Base-by-base conservation (phyloP, 92 coral and sea anemone species). In the Porites cylindrica region DNA sequence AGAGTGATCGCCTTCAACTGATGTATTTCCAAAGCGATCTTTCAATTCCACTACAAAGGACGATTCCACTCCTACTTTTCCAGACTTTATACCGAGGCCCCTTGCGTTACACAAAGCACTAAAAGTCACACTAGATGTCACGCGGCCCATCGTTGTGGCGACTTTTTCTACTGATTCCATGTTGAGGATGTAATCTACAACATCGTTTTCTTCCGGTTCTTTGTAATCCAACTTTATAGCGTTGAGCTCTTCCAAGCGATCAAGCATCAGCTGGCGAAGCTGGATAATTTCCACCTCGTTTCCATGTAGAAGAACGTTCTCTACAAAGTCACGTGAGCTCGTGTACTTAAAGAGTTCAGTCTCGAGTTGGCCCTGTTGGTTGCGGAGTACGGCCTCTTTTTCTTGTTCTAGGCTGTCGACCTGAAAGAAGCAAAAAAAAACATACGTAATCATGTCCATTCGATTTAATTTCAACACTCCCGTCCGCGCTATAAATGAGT, bases 321-420 rank as follows among this genome's bases (percentile, higher is more conserved):
- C 98, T 43, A 95, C 98, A 88, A 95, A 95, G 96, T 95, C 98
- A 78, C 98, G 93, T 78, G 98, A 95, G 94, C 98, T 95, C 17
- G 98, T 93, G 90, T 95, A 95, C 82, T 94, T 95, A 89, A 95
- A 95, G 66, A 95, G 89, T 61, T 95, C 98, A 62, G 86, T 88
- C 86, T 95, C 98, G 58, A 95, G 95, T 61, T 94, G 94, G 29
- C 80, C 89, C 72, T 95, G 94, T 79, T 95, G 98, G 51, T 88
- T 75, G 86, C 85, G 92, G 54, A 95, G 82, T 51, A 95, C 98
- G 20, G 82, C 76, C 69, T 95, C 98, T 32, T 95, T 95, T 52
- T 87, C 88, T 89, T 66, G 92, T 76, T 86, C 92, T 77, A 95
- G 51, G 17, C 83, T 84, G 88, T 95, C 98, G 54, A 90, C 88